Conservation (phyloP, 1,140 invertebrate species). For the Aphelinus atriplicis region DNA sequence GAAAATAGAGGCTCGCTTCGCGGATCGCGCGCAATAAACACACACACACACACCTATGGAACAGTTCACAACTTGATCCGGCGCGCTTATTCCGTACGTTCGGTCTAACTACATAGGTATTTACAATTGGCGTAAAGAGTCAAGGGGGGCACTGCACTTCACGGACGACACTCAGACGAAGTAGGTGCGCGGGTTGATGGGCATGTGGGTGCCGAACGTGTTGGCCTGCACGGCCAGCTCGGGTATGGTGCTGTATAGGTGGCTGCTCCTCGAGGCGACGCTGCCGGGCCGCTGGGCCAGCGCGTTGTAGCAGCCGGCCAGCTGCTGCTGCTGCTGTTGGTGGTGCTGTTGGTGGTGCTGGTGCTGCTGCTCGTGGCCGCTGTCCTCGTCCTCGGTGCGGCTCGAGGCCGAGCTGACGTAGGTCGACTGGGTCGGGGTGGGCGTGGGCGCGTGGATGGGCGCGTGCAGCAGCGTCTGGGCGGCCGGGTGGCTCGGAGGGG, state of each 20-base stretch:
- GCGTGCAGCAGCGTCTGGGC: slow-evolving; percentile 58
- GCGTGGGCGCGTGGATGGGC: slow-evolving; percentile 66
- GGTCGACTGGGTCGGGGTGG: slow-evolving; percentile 72
- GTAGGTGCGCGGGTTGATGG: slow-evolving; percentile 63
- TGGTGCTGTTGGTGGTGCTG: slow-evolving; percentile 60
- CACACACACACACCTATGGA: slow-evolving; percentile 1
- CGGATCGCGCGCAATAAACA: background rate
- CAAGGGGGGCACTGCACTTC: background rate
- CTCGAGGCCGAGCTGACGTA: slow-evolving; percentile 73
- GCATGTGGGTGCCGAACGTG: slow-evolving; percentile 47
- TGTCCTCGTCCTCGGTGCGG: slow-evolving; percentile 71
- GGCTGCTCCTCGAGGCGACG: slow-evolving; percentile 62
- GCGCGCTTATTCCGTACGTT: too few species aligned
- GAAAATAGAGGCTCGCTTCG: too few species aligned
- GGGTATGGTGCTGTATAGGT: slow-evolving; percentile 69
- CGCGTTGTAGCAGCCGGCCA: slow-evolving; percentile 61
- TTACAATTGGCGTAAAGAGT: too few species aligned
- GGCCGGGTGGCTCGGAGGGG: slow-evolving; percentile 49
- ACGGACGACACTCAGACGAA: slow-evolving; percentile 54
- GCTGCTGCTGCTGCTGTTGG: slow-evolving; percentile 52
- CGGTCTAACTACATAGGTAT: too few species aligned
- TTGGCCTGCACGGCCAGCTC: slow-evolving; percentile 61
- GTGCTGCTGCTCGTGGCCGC: slow-evolving; percentile 67
- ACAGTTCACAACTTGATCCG: background rate
- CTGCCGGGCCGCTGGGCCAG: slow-evolving; percentile 57